A percentile compares a stretch with the other conserved stretches of the same genome.
Evolutionary conservation across 2,888 invertebrate genomes (phyloP).

Genomic region (Eupithecia tripunctaria): DNA sequence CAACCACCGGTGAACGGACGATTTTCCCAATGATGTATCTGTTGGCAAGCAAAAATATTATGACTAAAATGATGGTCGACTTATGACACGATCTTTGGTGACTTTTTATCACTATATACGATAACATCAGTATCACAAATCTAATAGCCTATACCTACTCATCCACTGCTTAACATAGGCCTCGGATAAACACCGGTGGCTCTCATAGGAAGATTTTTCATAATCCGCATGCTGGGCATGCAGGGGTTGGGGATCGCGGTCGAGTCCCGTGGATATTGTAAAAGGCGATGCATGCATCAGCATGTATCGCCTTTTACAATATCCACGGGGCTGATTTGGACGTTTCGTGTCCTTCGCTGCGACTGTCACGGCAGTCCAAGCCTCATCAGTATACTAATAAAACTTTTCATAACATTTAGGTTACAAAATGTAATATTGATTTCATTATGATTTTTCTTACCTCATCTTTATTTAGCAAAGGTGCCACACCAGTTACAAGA

Average conservation of each 20-base stretch:
- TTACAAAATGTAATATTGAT: too few species aligned
- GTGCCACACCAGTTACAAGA: slow-evolving; percentile 56
- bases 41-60: slow-evolving; percentile 37
- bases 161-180: neutral
- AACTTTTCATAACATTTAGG: too few species aligned
- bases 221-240: too few species aligned
- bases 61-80: neutral
- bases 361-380: too few species aligned
- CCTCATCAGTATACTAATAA: too few species aligned
- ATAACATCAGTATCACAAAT: neutral
- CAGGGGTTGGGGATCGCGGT: too few species aligned
- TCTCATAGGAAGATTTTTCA: too few species aligned
- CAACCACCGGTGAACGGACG: slow-evolving; percentile 59
- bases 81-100: neutral
- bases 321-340: too few species aligned
- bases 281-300: too few species aligned
- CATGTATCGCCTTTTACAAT: too few species aligned
- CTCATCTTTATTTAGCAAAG: slow-evolving; percentile 60
- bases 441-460: slow-evolving; percentile 47
- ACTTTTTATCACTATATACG: neutral
- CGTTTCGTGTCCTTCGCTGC: too few species aligned
- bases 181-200: neutral
- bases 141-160: neutral
- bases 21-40: slow-evolving; percentile 67
- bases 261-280: too few species aligned